These are phyloP conservation scores for Octodonta nipae DNA, from an alignment of 2,888 invertebrate species.

Conservation along the genomic window DNA sequence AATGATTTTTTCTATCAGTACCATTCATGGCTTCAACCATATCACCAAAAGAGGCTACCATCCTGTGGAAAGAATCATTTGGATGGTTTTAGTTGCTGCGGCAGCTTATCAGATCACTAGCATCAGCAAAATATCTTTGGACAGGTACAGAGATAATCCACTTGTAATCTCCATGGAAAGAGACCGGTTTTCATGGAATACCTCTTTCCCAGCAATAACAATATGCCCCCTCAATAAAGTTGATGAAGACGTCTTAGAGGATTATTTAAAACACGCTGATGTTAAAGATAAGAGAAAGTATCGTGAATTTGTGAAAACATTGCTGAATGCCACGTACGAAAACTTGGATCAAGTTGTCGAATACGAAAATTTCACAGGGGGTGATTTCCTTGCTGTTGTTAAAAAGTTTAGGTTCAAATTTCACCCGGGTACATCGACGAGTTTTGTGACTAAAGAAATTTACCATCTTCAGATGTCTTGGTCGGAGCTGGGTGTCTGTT, in stretches of 20 bases:
- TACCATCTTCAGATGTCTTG: constrained; percentile 42
- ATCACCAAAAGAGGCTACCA: constrained; percentile 21
- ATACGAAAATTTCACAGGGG: constrained; percentile 41
- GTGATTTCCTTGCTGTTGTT: constrained; percentile 44
- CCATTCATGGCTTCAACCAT: constrained; percentile 29
- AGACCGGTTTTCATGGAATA: constrained; percentile 57
- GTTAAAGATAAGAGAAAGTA: constrained; percentile 39
- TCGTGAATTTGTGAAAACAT: constrained; percentile 41
- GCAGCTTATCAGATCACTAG: constrained; percentile 25
- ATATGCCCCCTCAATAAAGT: constrained; percentile 49
- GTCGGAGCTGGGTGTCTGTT: constrained; percentile 58
- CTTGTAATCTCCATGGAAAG: constrained; percentile 63
- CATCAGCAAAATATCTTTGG: constrained; percentile 45
- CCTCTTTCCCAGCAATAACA: constrained; percentile 54
- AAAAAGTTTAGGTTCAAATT: constrained; percentile 40
- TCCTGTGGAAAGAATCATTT: constrained; percentile 24
- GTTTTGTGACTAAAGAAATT: constrained; percentile 21
- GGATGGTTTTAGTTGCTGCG: constrained; percentile 22
- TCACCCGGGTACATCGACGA: constrained; percentile 36
- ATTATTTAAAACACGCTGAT: constrained; percentile 33
- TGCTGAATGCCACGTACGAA: constrained; percentile 46
- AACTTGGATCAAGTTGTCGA: constrained; percentile 45
- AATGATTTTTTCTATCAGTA: constrained; percentile 24
- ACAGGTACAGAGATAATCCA: constrained; percentile 52
- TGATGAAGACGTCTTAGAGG: constrained; percentile 40